These are phyloP conservation scores for Platysternon megacephalum DNA, from an alignment of 2,113 vertebrate species.

Conservation along the genomic window DNA sequence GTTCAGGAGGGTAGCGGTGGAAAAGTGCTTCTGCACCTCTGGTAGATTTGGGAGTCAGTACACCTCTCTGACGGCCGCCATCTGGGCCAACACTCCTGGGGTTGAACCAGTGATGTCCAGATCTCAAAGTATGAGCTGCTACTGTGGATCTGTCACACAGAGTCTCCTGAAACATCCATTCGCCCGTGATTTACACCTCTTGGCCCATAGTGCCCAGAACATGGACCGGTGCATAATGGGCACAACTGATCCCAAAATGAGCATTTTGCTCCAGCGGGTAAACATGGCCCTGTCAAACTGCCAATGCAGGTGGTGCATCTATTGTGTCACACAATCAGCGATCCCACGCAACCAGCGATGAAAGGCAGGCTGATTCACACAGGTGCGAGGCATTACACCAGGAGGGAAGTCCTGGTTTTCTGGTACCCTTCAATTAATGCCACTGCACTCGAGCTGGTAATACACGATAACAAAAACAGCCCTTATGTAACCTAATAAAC, in stretches of 20 bases:
- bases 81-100: background rate
- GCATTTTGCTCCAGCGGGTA: fast-evolving
- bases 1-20: background rate
- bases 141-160: background rate
- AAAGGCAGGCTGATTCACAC: constrained; percentile 9
- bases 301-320: background rate
- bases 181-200: background rate
- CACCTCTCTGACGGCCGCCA: fast-evolving
- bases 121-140: background rate
- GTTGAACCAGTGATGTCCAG: background rate
- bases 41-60: background rate
- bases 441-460: constrained; percentile 3
- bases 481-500: constrained; percentile 62
- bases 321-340: background rate
- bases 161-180: fast-evolving
- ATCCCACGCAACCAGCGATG: constrained; percentile 10
- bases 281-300: background rate
- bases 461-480: constrained; percentile 26
- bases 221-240: fast-evolving
- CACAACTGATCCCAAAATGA: fast-evolving
- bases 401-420: background rate
- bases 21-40: background rate
- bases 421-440: constrained; percentile 36
- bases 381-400: constrained; percentile 16
- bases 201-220: background rate